Evolutionary conservation across 2,888 invertebrate genomes (phyloP), one percentile per base, ranked within the genome.

Genomic region (Colostygia pectinataria): DNA sequence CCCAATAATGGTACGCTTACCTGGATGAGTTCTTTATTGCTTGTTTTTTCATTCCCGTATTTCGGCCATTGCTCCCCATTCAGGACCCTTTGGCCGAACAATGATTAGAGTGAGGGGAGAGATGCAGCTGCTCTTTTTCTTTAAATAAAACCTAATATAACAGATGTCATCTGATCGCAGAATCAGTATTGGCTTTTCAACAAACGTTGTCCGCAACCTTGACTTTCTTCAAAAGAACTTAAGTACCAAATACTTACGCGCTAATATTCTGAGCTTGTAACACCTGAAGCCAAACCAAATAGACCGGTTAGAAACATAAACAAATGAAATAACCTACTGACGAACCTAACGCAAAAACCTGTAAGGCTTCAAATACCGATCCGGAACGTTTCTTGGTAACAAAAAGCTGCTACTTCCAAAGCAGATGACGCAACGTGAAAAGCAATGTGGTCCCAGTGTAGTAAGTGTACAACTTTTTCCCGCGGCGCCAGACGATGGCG

Each of bases 121-220:
- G 68, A 75, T 83, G 89, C 90, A 89, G 90, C 90, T 90, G 90
- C 83, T 86, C 81, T 79, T 84, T 82, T 84, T 77, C 78, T 80
- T 79, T 71, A 65, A 59, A 71, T 63, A 53, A 68, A 68, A 74
- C 76, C n/a, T 76, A 66, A 74, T 80, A 63, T 68, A 64, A 59
- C 69, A 62, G 66, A 76, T 75, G 71, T 75, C 72, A 75, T 63
- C 76, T 65, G 68, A 74, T 80, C 74, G 79, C 78, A 48, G 77
- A 81, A 76, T 70, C 55, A 59, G 57, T 61, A 63, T 63, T 61
- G 55, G 59, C 60, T 61, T 61, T 53, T n/a, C 18, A 25, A 18
- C 18, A 37, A 41, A 42, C 24, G 32, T 20, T 41, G 20, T 14
- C 36, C 2, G 28, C 13, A 32, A 20, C 38, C 4, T 38, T 15